A percentile compares a stretch with the other conserved stretches of the same genome.
Evolutionary conservation across 2,888 invertebrate species (phyloP).

Genomic region (Rhingia rostrata): DNA sequence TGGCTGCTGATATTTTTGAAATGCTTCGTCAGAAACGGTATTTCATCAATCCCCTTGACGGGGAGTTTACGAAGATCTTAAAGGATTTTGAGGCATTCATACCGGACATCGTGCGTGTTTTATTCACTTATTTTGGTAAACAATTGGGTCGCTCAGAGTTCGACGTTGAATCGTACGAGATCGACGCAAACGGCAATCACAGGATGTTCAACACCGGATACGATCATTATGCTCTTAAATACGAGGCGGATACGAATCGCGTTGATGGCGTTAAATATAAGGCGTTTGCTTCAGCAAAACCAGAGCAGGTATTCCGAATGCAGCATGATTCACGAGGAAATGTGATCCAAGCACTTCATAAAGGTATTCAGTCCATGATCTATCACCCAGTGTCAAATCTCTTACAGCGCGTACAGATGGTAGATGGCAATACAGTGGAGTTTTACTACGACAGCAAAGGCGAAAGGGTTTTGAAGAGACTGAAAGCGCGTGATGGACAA

Average conservation of each 20-base stretch:
- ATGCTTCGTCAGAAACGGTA: slow-evolving; percentile 31
- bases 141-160: slow-evolving; percentile 45
- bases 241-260: slow-evolving; percentile 41
- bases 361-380: slow-evolving; percentile 60
- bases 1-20: slow-evolving; percentile 34
- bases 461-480: slow-evolving; percentile 36
- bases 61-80: slow-evolving; percentile 19
- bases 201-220: slow-evolving; percentile 58
- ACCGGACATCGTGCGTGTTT: slow-evolving; percentile 28
- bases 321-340: slow-evolving; percentile 70
- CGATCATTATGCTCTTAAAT: slow-evolving; percentile 38
- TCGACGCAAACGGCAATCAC: slow-evolving; percentile 71
- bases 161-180: slow-evolving; percentile 56
- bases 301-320: slow-evolving; percentile 27
- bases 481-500: background rate
- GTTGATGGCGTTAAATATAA: slow-evolving; percentile 11
- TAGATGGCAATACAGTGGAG: slow-evolving; percentile 15
- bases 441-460: slow-evolving; percentile 49
- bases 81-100: slow-evolving; percentile 3
- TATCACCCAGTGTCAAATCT: slow-evolving; percentile 71
- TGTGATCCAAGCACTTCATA: slow-evolving; percentile 71
- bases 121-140: slow-evolving; percentile 33
- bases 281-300: background rate
- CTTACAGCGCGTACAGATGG: slow-evolving; percentile 13
- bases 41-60: slow-evolving; percentile 19